Conservation (phyloP, 2,797 vertebrate species). For the Phataginus tricuspis region DNA sequence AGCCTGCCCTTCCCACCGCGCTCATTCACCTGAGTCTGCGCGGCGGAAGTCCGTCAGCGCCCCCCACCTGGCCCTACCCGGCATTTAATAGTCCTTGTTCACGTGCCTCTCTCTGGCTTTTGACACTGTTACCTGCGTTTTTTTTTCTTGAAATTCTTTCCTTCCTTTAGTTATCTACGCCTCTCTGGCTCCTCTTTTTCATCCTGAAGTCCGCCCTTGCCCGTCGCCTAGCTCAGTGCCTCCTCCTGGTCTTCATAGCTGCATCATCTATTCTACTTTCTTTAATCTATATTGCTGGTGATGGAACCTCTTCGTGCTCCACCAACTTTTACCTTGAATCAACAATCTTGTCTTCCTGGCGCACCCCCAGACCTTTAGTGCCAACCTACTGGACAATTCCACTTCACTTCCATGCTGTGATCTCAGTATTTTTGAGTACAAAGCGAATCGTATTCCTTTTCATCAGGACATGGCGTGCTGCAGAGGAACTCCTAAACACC, state of each 20-base stretch:
- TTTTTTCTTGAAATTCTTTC: neutral
- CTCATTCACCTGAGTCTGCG: neutral
- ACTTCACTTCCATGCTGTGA: neutral
- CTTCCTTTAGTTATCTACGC: neutral
- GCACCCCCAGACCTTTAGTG: neutral
- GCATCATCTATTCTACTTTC: neutral
- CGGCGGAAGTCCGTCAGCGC: neutral
- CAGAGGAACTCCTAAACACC: no score
- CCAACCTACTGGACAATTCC: neutral
- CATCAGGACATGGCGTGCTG: neutral
- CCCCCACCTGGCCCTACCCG: neutral
- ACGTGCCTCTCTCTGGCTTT: neutral
- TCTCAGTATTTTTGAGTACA: neutral
- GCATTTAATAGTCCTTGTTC: neutral
- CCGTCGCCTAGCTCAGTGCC: neutral
- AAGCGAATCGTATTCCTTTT: neutral
- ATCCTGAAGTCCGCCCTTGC: neutral
- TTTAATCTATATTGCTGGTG: neutral
- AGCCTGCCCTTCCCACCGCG: no score
- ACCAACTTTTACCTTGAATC: neutral
- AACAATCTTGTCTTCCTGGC: neutral
- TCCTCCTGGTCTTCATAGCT: neutral
- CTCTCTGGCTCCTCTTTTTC: neutral
- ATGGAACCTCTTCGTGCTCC: neutral
- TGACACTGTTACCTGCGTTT: neutral